Evolutionary conservation across 2,797 vertebrate species (phyloP).

Genomic region (Rhinichthys osculus): DNA sequence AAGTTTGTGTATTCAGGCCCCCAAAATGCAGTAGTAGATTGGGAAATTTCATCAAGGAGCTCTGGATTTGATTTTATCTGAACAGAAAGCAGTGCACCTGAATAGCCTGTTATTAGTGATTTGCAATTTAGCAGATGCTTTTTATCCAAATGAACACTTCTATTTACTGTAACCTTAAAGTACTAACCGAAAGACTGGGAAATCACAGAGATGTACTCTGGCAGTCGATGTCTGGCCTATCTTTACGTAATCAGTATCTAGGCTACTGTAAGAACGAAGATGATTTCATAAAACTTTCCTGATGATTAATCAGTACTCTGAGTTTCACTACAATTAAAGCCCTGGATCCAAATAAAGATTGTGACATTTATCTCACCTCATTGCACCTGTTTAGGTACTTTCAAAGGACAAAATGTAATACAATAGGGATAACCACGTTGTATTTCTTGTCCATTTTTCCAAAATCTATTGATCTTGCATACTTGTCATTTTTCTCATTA

Average conservation of each 20-base stretch:
- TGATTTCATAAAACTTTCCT: constrained; percentile 7
- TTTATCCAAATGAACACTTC: neutral
- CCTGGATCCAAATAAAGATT: neutral
- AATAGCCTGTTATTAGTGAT: neutral
- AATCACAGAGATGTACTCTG: neutral
- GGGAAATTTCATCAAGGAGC: too few species aligned
- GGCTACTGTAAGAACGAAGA: neutral
- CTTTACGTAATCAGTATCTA: neutral
- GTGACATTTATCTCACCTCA: neutral
- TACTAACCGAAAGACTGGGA: neutral
- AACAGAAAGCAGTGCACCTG: neutral
- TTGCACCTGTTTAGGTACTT: neutral
- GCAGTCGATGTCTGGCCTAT: neutral
- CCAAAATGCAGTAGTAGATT: too few species aligned
- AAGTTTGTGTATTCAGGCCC: too few species aligned
- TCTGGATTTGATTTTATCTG: neutral
- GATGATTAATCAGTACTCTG: too few species aligned
- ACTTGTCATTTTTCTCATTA: constrained; percentile 29
- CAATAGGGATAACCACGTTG: neutral
- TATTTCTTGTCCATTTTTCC: neutral
- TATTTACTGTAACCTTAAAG: neutral
- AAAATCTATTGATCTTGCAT: constrained; percentile 50
- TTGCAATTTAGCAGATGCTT: neutral
- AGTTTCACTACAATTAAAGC: neutral
- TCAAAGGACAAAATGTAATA: neutral